Conservation (phyloP, 1,140 invertebrate species). For the Chironomus striatipennis region DNA sequence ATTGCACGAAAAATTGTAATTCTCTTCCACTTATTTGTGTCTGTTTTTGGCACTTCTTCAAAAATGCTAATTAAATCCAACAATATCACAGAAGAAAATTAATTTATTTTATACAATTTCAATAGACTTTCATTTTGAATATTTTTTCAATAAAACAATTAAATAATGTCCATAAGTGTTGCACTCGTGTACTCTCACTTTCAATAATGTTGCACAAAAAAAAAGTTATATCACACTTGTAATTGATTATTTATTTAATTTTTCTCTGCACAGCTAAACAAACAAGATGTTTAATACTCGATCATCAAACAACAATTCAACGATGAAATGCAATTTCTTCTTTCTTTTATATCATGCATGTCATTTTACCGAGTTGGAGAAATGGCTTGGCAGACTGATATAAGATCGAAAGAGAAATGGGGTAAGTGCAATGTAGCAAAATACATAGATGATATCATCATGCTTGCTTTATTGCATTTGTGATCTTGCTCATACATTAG, state of each 20-base stretch:
- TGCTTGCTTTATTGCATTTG: neutral
- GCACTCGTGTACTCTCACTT: neutral
- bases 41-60: too few species aligned
- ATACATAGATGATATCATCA: neutral
- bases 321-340: conserved; percentile 10
- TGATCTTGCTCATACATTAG: neutral
- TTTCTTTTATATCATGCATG: conserved; percentile 4
- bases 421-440: neutral
- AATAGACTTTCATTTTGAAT: neutral
- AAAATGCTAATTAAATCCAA: too few species aligned
- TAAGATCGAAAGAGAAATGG: neutral
- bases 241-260: neutral
- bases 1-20: too few species aligned
- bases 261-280: neutral
- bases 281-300: neutral
- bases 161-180: neutral
- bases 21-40: too few species aligned
- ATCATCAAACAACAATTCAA: conserved; percentile 20
- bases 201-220: neutral
- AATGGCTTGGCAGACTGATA: neutral
- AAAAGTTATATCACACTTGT: neutral
- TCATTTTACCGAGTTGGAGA: neutral
- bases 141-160: neutral
- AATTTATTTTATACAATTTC: neutral
- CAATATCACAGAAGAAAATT: neutral